phyloP scores from a whole-genome alignment of 2,113 vertebrate species.

The Malurus alboscapulatus region DNA sequence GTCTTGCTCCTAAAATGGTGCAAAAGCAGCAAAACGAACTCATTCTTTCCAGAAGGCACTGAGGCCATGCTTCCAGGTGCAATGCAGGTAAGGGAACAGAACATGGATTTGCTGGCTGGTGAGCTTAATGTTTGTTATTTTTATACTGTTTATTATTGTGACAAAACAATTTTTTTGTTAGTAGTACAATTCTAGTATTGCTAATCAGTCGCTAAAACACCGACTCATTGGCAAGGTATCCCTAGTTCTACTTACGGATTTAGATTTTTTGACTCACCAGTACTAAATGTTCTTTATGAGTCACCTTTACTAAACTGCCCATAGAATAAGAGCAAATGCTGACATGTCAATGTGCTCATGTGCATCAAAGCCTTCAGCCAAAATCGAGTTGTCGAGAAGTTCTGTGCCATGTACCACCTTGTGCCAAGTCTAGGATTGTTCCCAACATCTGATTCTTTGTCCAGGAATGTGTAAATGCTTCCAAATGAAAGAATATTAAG shows the following conservation, averaged over 20 bases:
- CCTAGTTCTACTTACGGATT: not conserved
- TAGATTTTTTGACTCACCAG: not conserved
- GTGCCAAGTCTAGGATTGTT: slow-evolving; percentile 78
- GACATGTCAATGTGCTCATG: slow-evolving; percentile 76
- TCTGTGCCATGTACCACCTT: slow-evolving; percentile 78
- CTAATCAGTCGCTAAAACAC: not conserved
- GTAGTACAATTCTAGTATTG: not conserved
- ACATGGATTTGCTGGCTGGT: not conserved
- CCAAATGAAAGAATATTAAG: no score
- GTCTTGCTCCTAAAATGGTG: not conserved
- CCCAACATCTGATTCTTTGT: slow-evolving; percentile 74
- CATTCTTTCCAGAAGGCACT: not conserved
- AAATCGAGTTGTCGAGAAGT: slow-evolving; percentile 76
- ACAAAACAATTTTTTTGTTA: not conserved
- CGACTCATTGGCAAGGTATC: not conserved
- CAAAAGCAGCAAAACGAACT: not conserved
- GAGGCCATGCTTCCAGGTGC: not conserved
- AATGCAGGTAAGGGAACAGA: not conserved
- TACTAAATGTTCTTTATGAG: not conserved
- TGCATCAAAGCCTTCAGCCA: slow-evolving; percentile 78
- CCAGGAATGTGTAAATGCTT: slow-evolving; percentile 74
- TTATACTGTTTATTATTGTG: not conserved
- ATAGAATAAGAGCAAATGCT: slow-evolving; percentile 65
- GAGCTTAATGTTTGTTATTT: not conserved
- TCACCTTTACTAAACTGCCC: not conserved